Conservation (phyloP, 64 coral and sea anemone species). For the Catalaphyllia jardinei region DNA sequence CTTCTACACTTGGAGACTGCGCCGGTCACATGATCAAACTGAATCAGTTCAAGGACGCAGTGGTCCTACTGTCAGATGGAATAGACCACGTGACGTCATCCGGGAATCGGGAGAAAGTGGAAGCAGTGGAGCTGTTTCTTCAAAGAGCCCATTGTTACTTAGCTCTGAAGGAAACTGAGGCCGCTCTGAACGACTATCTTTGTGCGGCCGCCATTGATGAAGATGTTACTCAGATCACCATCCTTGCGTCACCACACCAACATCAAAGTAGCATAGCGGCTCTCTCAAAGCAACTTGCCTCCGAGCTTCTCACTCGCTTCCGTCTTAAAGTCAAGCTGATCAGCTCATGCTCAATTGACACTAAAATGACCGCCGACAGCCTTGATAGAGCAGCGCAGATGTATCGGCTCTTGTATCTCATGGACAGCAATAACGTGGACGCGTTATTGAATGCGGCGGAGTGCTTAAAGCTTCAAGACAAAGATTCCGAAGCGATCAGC, state of each 20-base stretch:
- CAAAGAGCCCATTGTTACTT: constrained; percentile 73
- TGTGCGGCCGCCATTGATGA: constrained; percentile 64
- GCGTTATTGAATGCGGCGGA: constrained; percentile 66
- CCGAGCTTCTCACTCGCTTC: constrained; percentile 59
- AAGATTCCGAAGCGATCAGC: constrained; percentile 55
- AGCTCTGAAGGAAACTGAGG: constrained; percentile 46
- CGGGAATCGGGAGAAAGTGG: constrained; percentile 4
- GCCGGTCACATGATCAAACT: constrained; percentile 52
- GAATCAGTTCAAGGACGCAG: constrained; percentile 67
- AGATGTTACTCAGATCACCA: constrained; percentile 44
- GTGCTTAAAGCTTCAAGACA: constrained; percentile 68
- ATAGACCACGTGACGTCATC: constrained; percentile 6
- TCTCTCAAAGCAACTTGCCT: constrained; percentile 56
- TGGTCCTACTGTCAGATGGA: constrained; percentile 63
- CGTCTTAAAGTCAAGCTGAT: constrained; percentile 59
- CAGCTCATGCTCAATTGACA: constrained; percentile 63
- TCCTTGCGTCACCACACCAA: constrained; percentile 37
- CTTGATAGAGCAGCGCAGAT: constrained; percentile 52
- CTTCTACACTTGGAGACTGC: constrained; percentile 35
- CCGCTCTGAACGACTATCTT: constrained; percentile 70
- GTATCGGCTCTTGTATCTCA: constrained; percentile 60
- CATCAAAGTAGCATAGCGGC: constrained; percentile 32
- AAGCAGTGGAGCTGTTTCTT: constrained; percentile 54
- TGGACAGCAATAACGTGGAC: constrained; percentile 67
- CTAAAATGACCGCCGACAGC: constrained; percentile 62